Conservation (phyloP, 2,113 vertebrate species). For the Chloropsis cyanopogon region DNA sequence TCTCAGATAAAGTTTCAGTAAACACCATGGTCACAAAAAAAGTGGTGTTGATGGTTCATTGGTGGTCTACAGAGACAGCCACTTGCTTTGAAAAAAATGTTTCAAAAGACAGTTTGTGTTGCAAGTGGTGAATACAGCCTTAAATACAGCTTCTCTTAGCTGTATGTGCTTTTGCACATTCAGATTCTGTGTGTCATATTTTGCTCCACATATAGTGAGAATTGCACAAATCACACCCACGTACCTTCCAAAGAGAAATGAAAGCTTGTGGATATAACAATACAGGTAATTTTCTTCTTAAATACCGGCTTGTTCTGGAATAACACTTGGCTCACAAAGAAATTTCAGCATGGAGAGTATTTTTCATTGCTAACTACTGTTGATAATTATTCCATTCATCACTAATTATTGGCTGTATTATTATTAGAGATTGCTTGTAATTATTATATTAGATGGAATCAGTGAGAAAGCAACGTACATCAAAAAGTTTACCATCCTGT, state of each 20-base stretch:
- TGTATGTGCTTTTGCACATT: neutral
- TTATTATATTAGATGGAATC: neutral
- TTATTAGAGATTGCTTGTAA: neutral
- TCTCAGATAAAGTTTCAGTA: neutral
- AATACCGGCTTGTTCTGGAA: neutral
- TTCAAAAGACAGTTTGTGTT: neutral
- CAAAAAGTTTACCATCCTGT: neutral
- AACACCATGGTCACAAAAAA: neutral
- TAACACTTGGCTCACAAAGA: neutral
- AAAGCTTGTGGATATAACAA: neutral
- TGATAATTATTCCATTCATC: slow-evolving; percentile 1
- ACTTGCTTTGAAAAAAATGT: neutral
- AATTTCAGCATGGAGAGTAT: neutral
- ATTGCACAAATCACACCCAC: neutral
- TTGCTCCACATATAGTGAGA: neutral
- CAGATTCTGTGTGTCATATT: neutral
- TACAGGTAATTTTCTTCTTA: neutral
- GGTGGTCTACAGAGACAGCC: neutral
- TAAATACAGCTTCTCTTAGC: neutral
- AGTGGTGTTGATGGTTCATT: neutral
- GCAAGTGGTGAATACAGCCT: neutral
- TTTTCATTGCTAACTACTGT: neutral
- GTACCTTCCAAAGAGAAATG: neutral
- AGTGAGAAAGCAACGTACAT: neutral
- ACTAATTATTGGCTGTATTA: neutral